phyloP scores from a whole-genome alignment of 2,888 invertebrate species.

The Trissoscelio sp. region DNA sequence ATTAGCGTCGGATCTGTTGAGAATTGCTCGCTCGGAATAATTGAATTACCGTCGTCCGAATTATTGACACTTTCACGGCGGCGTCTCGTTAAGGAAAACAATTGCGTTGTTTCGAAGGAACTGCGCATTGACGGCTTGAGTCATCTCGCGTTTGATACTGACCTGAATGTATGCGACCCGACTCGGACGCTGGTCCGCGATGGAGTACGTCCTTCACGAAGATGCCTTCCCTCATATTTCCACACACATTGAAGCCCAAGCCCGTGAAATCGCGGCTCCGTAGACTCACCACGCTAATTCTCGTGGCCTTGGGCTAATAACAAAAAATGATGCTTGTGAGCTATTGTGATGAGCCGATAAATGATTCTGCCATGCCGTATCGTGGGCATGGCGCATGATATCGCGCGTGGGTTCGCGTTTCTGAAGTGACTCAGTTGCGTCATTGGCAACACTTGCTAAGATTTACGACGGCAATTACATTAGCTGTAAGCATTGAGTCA shows the following conservation, averaged over 20 bases:
- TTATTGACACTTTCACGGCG: conserved; percentile 43
- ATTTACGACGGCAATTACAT: conserved; percentile 31
- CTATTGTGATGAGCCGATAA: conserved; percentile 51
- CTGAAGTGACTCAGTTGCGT: conserved; percentile 46
- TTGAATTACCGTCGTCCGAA: conserved; percentile 34
- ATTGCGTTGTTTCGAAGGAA: conserved; percentile 26
- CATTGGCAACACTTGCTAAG: conserved; percentile 35
- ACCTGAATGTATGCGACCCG: conserved; percentile 92
- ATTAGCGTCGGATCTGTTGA: conserved; percentile 32
- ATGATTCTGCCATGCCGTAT: conserved; percentile 1
- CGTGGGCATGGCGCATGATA: conserved; percentile 37
- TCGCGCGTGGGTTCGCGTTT: conserved; percentile 57
- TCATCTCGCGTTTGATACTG: conserved; percentile 74
- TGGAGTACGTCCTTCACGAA: conserved; percentile 93
- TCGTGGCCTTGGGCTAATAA: conserved; percentile 84
- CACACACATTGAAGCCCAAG: conserved; percentile 93
- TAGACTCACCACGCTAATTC: conserved; percentile 88
- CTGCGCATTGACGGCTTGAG: conserved; percentile 25
- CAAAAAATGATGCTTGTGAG: conserved; percentile 58
- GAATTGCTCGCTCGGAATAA: conserved; percentile 41
- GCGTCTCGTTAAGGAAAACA: conserved; percentile 42
- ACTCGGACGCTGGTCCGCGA: conserved; percentile 94
- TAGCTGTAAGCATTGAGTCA: conserved; percentile 33
- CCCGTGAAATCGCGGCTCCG: conserved; percentile 95
- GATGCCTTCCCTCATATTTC: conserved; percentile 96